Evolutionary conservation across 1,140 invertebrate species (phyloP), one percentile per base, ranked within the genome.

Genomic region (Protaetia brevitarsis): DNA sequence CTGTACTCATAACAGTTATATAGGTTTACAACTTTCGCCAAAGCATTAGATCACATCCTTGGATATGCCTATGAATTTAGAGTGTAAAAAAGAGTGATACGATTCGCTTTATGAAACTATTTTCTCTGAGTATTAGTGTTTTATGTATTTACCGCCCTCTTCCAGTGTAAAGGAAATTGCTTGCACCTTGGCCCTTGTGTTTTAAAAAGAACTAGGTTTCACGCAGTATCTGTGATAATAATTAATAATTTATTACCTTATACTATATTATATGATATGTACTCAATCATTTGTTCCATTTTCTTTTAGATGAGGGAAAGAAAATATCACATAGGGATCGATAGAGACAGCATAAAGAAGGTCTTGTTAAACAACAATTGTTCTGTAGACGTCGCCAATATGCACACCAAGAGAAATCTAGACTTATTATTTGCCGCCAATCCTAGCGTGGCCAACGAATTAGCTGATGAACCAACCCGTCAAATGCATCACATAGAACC

Each of bases 271-370:
- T n/a, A n/a, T n/a, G n/a, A n/a, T n/a, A n/a, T n/a, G n/a, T n/a
- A n/a, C n/a, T n/a, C n/a, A n/a, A n/a, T 34, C 31, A 34, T 34
- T 34, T 7, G n/a, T 34, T 34, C n/a, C 13, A 56, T 31, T 63
- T 23, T 31, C 8, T 65, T 68, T 41, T 60, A 78, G 80, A 81
- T 81, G 68, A 76, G 81, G 30, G 82, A 83, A 76, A 79, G 78
- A 60, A 82, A 81, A 68, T 82, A 83, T 72, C 77, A 77, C 3
- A 72, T 83, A 64, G 79, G 80, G 65, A 76, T 83, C 4, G 80
- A 82, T 69, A 76, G 71, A 26, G 66, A 76, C 37, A 72, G 72
- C 56, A 23, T 79, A 26, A 60, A 70, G 29, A 74, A 71, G 29
- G 70, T 77, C 10, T 60, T 79, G 13, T 73, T 69, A 64, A 69